Base-by-base conservation (phyloP, 2,888 invertebrate genomes). In the Orgyia antiqua region DNA sequence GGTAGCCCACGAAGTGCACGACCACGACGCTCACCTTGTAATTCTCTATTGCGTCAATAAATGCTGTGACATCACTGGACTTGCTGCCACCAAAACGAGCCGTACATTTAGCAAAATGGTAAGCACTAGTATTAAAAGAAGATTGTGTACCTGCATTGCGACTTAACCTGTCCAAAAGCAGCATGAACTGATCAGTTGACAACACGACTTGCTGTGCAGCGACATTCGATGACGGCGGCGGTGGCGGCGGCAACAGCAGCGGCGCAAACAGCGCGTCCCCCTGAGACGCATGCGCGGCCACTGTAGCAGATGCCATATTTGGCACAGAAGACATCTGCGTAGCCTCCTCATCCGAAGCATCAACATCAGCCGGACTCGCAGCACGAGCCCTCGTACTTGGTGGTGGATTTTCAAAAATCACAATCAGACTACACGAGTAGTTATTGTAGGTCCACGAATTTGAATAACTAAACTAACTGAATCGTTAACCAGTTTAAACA, bases 11-110 rank as follows among this genome's bases (percentile, higher is more conserved):
- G 15, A 3, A 15, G 15, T 6, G 15, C 15, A 6, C 6, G 15
- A 6, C 6, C 15, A 10, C 17, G 5, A 39, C 24, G 18, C 49
- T 46, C 5, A 43, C 42, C n/a, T 39, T 36, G 20, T 31, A 43
- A 0, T 36, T 13, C 5, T 36, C 18, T 2, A 46, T 29, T 0
- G 35, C 26, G 24, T 45, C 46, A 10, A 48, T 28, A 10, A 48
- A 48, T 0, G 46, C 35, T 10, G 38, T 37, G 3, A 36, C 19
- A 10, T 38, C 31, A 2, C 18, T 11, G 1, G 23, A 6, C 6
- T 5, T 8, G n/a, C 7, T 19, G 1, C 36, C 38, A 24, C 36
- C 28, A 18, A 45, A 49, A 2, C 44, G 36, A 1, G 45, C 18
- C 5, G 46, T 42, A 21, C 46, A 47, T 15, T 30, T 35, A 1